Evolutionary conservation across 2,797 vertebrate genomes (phyloP).

Genomic region (Hydrocynus forskahlii): DNA sequence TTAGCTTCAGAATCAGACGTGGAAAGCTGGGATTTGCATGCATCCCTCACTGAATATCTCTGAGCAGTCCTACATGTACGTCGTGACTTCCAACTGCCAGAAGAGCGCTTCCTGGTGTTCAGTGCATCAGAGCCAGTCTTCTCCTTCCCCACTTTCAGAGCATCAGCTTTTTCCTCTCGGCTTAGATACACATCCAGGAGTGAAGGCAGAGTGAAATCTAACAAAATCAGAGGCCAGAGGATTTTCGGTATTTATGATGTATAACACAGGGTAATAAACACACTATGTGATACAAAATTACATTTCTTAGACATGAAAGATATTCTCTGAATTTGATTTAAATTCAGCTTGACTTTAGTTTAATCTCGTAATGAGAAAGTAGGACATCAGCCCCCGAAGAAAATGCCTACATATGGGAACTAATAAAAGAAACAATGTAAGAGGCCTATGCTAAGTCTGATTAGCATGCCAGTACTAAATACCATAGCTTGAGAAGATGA

Average conservation of each 20-base stretch:
- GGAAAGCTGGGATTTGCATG: conserved; percentile 88
- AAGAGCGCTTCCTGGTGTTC: conserved; percentile 70
- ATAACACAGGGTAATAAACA: neutral
- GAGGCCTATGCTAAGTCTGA: conserved; percentile 69
- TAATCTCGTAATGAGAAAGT: conserved; percentile 8
- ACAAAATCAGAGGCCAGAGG: conserved; percentile 53
- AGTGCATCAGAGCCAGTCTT: conserved; percentile 78
- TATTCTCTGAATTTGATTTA: conserved; percentile 21
- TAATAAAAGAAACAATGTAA: conserved; percentile 79
- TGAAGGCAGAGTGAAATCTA: conserved; percentile 89
- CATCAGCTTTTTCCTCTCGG: conserved; percentile 79
- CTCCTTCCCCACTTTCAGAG: conserved; percentile 81
- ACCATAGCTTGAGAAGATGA: conserved; percentile 55
- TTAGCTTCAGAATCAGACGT: conserved; percentile 94
- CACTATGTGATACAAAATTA: neutral
- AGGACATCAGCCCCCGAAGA: conserved; percentile 24
- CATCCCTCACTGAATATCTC: conserved; percentile 88
- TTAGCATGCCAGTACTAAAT: conserved; percentile 75
- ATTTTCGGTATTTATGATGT: neutral
- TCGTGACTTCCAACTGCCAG: conserved; percentile 80
- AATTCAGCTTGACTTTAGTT: neutral
- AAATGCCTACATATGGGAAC: conserved; percentile 59
- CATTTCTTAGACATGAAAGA: neutral
- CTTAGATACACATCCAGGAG: conserved; percentile 80
- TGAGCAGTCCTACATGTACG: conserved; percentile 82